Base-by-base conservation (phyloP, 2,888 invertebrate species). In the Proisotoma minuta region DNA sequence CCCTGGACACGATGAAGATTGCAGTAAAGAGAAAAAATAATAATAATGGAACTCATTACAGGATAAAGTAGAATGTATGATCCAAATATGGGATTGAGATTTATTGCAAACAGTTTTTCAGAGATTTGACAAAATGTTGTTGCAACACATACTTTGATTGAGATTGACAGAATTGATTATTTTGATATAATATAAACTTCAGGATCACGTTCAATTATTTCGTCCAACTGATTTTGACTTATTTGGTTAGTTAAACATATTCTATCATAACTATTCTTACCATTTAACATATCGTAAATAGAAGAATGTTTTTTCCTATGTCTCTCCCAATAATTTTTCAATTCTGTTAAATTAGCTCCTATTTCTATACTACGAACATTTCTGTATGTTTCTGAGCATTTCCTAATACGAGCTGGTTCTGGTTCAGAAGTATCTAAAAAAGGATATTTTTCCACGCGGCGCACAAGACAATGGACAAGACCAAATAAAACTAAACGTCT, bases 401-500 rank as follows among this genome's bases (percentile, higher is more conserved):
- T 18, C 2, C 12, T 15, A 22, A 54, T 39, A 8, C 51, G 12
- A 51, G 2, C 5, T 10, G 28, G 40, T 1, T 52, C 48, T n/a
- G 49, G 48, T 1, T 50, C 56, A 4, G 53, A 60, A 18, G 39
- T 57, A 2, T 49, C 22, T 57, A 66, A 58, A 26, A 71, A 43
- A 1, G 70, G 69, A 62, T 65, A 70, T 48, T 70, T 71, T 57
- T 71, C 73, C 15, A 73, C 68, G 69, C 90, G 81, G 29, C 90
- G 81, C 61, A 95, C 89, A 4, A 92, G 81, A 0, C 89, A 89
- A 76, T 91, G 87, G 3, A 92, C 82, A n/a, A 92, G 81, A 1
- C 92, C 93, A 78, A 91, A 94, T 73, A 92, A 88, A 57, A 93
- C 87, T 52, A 94, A 82, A 75, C 87, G 87, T 71, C 89, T 81